Evolutionary conservation across 1,140 invertebrate genomes (phyloP).

Genomic region (Ooceraea biroi): DNA sequence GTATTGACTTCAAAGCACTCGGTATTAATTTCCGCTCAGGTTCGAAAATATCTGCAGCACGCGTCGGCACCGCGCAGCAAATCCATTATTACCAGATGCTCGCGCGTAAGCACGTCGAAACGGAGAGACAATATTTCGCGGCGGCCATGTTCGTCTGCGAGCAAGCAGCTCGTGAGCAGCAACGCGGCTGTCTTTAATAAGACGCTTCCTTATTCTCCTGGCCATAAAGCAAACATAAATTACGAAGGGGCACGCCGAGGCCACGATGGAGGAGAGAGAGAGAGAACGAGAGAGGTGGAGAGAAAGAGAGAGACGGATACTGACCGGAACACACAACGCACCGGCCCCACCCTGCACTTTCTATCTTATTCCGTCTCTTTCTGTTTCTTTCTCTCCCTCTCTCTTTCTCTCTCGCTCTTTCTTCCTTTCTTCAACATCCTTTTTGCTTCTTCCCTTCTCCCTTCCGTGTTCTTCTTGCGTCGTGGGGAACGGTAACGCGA

Average conservation of each 20-base stretch:
- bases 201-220: constrained; percentile 83
- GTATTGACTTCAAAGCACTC: no score
- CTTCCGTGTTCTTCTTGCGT: constrained; percentile 39
- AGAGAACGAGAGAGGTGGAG: constrained; percentile 28
- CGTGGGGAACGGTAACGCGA: constrained; percentile 60
- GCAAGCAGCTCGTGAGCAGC: constrained; percentile 67
- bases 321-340: constrained; percentile 74
- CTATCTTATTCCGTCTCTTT: constrained; percentile 40
- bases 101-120: constrained; percentile 43
- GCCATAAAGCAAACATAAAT: constrained; percentile 83
- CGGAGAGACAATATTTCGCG: constrained; percentile 59
- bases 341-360: constrained; percentile 67
- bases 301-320: constrained; percentile 45
- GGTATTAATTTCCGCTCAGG: constrained; percentile 30
- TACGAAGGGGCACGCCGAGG: constrained; percentile 77
- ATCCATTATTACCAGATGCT: constrained; percentile 63
- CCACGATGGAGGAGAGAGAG: constrained; percentile 53
- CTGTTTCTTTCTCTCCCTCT: constrained; percentile 17
- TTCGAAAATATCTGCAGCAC: constrained; percentile 1
- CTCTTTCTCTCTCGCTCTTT: neutral
- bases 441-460: constrained; percentile 40
- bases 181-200: constrained; percentile 80
- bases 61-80: constrained; percentile 58
- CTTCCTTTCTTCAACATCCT: constrained; percentile 10
- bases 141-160: constrained; percentile 67